Base-by-base conservation (phyloP, 1,140 invertebrate genomes). In the Lasaia peninsularis region DNA sequence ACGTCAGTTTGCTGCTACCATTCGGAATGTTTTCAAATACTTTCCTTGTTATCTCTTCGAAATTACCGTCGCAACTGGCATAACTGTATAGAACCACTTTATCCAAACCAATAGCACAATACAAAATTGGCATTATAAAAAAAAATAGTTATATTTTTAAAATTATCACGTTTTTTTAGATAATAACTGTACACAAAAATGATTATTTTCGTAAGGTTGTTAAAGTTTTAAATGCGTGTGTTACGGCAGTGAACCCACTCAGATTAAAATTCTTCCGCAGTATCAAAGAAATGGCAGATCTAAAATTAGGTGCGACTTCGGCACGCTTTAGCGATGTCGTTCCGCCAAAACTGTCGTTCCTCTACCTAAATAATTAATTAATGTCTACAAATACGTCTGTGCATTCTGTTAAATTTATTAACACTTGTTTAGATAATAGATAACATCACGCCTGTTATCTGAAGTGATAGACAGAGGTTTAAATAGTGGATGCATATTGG, bases 31-130 rank as follows among this genome's bases (percentile, higher is more conserved):
- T 96, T 0, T 91, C 82, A 31, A 98, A 89, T 58, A 98, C 94
- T 78, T 96, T 94, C 74, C 96, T 94, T 1, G 96, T 94, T 2
- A 98, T 96, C 90, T 98, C 96, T 1, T 93, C 92, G 88, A 98
- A 98, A 84, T 98, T 98, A 2, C 97, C 97, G 63, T 94, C 92
- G 81, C 96, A 97, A 4, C 93, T 92, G 1, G 96, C 96, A 92
- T 95, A 94, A 79, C 96, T 95, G 1, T 95, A 92, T 2, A 97
- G 88, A 21, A 98, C 91, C 0, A 92, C 94, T 31, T 91, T 92
- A 16, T 95, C 93, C 67, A 95, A 87, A 1, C 95, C 92, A 57
- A 98, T 92, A 3, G 96, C 95, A 80, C 95, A 94, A 75, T 96
- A 98, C 61, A 98, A 86, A 69, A 97, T 94, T 16, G 95, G 94